Conservation (phyloP, 2,888 invertebrate genomes). For the Chaetoderma sp. region DNA sequence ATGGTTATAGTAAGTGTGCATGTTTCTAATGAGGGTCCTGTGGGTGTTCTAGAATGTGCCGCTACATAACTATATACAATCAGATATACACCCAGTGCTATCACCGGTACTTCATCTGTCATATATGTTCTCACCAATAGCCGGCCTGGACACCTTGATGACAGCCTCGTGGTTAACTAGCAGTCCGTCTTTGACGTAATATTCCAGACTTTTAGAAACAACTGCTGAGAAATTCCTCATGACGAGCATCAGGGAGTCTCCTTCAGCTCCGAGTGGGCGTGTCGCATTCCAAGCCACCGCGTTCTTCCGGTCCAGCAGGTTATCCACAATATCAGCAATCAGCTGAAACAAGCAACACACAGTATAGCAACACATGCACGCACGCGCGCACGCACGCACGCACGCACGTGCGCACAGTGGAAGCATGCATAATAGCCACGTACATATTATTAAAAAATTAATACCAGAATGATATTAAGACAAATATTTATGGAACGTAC, state of each 20-base stretch:
- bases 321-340: constrained; percentile 50
- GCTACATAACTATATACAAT: too few species aligned
- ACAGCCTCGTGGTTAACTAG: constrained; percentile 38
- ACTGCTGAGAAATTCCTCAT: constrained; percentile 56
- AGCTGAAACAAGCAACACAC: constrained; percentile 36
- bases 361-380: not conserved
- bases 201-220: constrained; percentile 50
- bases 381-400: too few species aligned
- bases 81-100: too few species aligned
- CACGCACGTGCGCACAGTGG: too few species aligned
- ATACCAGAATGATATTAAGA: too few species aligned
- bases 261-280: constrained; percentile 61
- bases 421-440: too few species aligned
- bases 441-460: too few species aligned
- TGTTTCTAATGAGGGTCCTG: too few species aligned
- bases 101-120: too few species aligned
- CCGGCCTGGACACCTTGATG: constrained; percentile 39
- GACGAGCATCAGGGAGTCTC: constrained; percentile 57
- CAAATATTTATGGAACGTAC: too few species aligned
- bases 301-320: constrained; percentile 53
- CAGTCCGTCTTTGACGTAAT: constrained; percentile 52
- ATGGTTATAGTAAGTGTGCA: too few species aligned
- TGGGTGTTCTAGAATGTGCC: too few species aligned
- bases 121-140: constrained; percentile 41
- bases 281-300: constrained; percentile 64